These are phyloP conservation scores for Rhimphoctona megacephalus DNA, from an alignment of 2,888 invertebrate genomes.

Conservation along the genomic window DNA sequence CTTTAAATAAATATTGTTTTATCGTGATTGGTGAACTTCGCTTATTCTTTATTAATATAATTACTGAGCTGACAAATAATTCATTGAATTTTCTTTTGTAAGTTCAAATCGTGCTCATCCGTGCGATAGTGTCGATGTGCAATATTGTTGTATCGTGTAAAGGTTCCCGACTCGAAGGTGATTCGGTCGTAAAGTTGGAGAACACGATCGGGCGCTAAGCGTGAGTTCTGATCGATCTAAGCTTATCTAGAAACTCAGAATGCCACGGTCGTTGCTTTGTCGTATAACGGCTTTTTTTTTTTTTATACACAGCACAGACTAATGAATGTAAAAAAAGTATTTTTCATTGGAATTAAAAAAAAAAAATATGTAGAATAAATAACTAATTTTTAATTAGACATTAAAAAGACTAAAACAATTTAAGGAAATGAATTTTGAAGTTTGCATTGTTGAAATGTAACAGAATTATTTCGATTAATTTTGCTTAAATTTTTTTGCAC, in stretches of 20 bases:
- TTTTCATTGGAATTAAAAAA: not conserved
- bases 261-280: conserved; percentile 62
- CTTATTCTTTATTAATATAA: not conserved
- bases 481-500: no score
- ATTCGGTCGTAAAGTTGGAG: conserved; percentile 45
- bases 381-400: not conserved
- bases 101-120: conserved; percentile 21
- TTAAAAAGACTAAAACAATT: not conserved
- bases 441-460: not conserved
- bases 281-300: conserved; percentile 33
- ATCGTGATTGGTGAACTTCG: not conserved
- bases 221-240: conserved; percentile 42
- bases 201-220: conserved; percentile 41
- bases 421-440: not conserved
- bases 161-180: conserved; percentile 44
- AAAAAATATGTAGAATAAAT: not conserved
- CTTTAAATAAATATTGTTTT: not conserved
- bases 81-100: not conserved
- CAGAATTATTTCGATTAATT: not conserved
- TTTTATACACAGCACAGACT: not conserved
- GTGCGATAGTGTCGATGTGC: conserved; percentile 18
- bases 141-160: conserved; percentile 40
- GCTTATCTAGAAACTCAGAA: conserved; percentile 56
- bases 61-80: conserved; percentile 1
- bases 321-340: not conserved